Evolutionary conservation across 2,888 invertebrate genomes (phyloP).

Genomic region (Terebella lapidaria): DNA sequence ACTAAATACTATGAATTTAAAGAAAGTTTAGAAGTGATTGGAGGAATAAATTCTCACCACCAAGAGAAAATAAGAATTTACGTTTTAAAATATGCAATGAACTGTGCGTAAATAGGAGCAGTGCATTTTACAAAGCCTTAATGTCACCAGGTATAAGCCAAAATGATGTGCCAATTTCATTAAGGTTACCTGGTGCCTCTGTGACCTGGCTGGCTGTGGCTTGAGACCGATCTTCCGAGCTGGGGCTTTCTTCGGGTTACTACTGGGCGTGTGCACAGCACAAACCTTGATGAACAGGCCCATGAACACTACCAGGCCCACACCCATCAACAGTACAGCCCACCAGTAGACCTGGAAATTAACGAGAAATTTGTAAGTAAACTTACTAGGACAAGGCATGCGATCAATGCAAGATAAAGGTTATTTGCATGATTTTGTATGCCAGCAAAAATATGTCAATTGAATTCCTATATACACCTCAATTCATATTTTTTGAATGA

Average conservation of each 20-base stretch:
- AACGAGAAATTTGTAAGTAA: constrained; percentile 1
- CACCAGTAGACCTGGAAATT: constrained; percentile 42
- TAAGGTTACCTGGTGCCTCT: constrained; percentile 1
- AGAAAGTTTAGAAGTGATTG: neutral
- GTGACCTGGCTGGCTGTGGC: constrained; percentile 2
- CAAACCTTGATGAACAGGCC: constrained; percentile 93
- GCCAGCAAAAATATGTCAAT: too few relatives aligned
- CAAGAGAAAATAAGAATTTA: too few relatives aligned
- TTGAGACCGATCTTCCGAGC: constrained; percentile 79
- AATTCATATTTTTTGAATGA: too few relatives aligned
- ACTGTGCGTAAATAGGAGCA: too few relatives aligned
- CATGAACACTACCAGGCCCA: constrained; percentile 18
- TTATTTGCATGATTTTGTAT: too few relatives aligned
- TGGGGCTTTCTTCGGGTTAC: constrained; percentile 94
- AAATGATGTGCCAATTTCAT: neutral
- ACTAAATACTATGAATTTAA: neutral
- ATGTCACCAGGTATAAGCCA: too few relatives aligned
- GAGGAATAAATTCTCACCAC: neutral
- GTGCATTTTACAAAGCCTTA: too few relatives aligned
- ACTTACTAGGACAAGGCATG: too few relatives aligned
- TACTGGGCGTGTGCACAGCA: constrained; percentile 98
- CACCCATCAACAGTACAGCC: constrained; percentile 78
- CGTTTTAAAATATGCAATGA: too few relatives aligned
- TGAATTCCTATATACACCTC: too few relatives aligned
- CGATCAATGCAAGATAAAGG: too few relatives aligned